phyloP scores from a whole-genome alignment of 2,888 invertebrate species.

The Aelia acuminata region DNA sequence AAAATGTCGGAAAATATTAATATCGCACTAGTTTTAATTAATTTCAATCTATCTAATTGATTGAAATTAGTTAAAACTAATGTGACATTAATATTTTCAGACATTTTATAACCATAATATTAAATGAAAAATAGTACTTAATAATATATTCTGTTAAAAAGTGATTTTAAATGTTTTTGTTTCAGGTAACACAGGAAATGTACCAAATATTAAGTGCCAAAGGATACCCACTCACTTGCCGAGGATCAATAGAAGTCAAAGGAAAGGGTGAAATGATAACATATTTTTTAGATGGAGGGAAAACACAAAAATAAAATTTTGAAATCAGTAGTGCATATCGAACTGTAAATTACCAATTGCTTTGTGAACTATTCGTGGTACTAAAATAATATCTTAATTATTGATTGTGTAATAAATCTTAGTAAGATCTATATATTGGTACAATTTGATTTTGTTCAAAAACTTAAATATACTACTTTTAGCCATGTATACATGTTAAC shows the following conservation, averaged over 20 bases:
- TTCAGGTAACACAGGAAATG: slow-evolving; percentile 89
- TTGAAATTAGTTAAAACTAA: too few relatives aligned
- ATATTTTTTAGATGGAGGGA: slow-evolving; percentile 79
- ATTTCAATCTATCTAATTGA: too few relatives aligned
- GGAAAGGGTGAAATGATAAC: slow-evolving; percentile 96
- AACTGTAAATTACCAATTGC: slow-evolving; percentile 32
- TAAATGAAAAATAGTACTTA: too few relatives aligned
- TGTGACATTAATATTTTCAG: too few relatives aligned
- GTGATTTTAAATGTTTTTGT: background rate
- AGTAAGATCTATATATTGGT: background rate
- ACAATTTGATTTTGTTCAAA: background rate
- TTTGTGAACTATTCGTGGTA: slow-evolving; percentile 21
- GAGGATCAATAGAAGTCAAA: slow-evolving; percentile 91
- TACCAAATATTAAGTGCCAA: slow-evolving; percentile 83
- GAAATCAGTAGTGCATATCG: slow-evolving; percentile 22
- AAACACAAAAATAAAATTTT: slow-evolving; percentile 47
- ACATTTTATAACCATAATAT: too few relatives aligned
- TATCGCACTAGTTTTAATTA: too few relatives aligned
- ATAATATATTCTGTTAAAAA: too few relatives aligned
- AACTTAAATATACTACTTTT: slow-evolving; percentile 1
- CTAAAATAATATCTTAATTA: slow-evolving; percentile 7
- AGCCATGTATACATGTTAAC: slow-evolving; percentile 18
- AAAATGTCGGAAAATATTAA: too few relatives aligned
- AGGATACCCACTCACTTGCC: slow-evolving; percentile 86
- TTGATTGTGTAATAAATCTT: slow-evolving; percentile 15